Conservation (phyloP, 1,140 invertebrate species). For the Eulimnadia texana region DNA sequence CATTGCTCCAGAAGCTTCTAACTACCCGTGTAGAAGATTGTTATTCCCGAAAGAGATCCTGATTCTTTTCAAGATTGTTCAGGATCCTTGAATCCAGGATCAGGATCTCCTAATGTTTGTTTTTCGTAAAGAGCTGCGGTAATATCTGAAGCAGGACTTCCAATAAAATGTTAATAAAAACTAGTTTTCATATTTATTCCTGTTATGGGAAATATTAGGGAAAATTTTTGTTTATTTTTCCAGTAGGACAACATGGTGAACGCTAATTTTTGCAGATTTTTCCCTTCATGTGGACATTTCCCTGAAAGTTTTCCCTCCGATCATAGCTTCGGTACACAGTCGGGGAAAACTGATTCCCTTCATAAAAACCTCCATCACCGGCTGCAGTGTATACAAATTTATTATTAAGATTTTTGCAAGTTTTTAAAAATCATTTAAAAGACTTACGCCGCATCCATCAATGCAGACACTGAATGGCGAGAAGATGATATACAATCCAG, state of each 20-base stretch:
- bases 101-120: too few relatives aligned
- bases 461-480: constrained; percentile 56
- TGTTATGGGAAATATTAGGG: too few relatives aligned
- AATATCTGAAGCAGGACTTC: background rate
- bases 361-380: constrained; percentile 47
- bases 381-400: constrained; percentile 35
- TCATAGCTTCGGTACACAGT: constrained; percentile 46
- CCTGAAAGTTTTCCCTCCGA: constrained; percentile 21
- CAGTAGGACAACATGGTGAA: too few relatives aligned
- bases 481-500: constrained; percentile 53
- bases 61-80: too few relatives aligned
- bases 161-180: background rate
- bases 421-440: background rate
- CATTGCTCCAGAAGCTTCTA: too few relatives aligned
- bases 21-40: too few relatives aligned
- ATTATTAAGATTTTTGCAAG: background rate
- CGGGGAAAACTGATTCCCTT: constrained; percentile 50
- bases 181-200: too few relatives aligned
- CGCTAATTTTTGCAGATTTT: background rate
- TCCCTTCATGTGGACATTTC: background rate
- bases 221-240: too few relatives aligned
- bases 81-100: too few relatives aligned
- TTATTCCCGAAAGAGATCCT: too few relatives aligned
- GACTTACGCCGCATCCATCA: constrained; percentile 36
- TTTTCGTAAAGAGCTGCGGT: too few relatives aligned